Base-by-base conservation (phyloP, 2,113 vertebrate genomes). In the Ivindomyrus marchei region DNA sequence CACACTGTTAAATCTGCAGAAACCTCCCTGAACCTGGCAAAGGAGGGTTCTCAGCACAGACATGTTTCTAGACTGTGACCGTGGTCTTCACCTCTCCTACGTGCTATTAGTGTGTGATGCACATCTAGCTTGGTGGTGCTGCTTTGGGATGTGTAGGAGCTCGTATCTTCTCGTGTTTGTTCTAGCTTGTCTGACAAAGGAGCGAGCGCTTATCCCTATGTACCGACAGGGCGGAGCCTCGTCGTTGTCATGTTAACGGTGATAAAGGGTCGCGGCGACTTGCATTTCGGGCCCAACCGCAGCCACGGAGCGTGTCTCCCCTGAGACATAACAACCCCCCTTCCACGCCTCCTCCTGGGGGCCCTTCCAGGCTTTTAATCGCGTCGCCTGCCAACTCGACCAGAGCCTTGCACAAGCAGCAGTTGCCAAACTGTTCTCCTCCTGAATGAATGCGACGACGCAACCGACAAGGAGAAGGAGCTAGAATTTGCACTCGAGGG, bases 141-240 rank as follows among this genome's bases (percentile, higher is more conserved):
- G 17, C 74, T 80, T 39, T 36, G 36, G 74, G 74, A 80, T 80
- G 36, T 80, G 74, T 42, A 42, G 15, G 74, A 80, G 74, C 89
- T 91, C 93, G 92, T 90, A 95, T 94, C 94, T 91, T 53, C 89
- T 91, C 11, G 21, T 89, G 91, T 94, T 93, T 92, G 92, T 92
- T 92, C 91, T 46, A 90, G 92, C 92, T 92, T 87, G 58, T 50
- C 70, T 87, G 85, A 19, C 47, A 49, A 85, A 89, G 0, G 0
- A 39, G 88, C n/a, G 9, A 50, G 66, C 70, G 17, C 24, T 53
- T 92, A 85, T 47, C 45, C 83, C 83, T 47, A 77, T 91, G 88
- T 92, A 88, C 90, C 42, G 83, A 91, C 83, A 91, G 88, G 92
- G 91, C 31, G 89, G 90, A 91, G 56, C 24, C 58, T 42, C 87